Conservation (phyloP, 2,113 vertebrate genomes). For the Jacana jacana region DNA sequence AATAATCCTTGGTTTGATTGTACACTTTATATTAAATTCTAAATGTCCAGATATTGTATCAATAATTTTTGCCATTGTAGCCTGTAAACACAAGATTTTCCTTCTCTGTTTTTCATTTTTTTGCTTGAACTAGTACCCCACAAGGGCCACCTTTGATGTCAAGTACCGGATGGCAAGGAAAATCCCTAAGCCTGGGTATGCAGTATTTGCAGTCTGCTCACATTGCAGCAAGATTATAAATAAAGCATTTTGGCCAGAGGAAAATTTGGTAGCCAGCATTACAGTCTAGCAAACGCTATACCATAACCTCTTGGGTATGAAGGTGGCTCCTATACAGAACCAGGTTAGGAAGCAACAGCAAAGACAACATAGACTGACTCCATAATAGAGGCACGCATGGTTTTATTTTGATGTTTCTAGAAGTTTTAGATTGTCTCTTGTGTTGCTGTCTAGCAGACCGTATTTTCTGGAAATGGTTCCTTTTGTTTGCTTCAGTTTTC, state of each 20-base stretch:
- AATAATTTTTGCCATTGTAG: not conserved
- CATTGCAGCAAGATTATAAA: accelerated
- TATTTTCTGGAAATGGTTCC: not conserved
- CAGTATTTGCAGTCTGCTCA: not conserved
- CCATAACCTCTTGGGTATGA: accelerated
- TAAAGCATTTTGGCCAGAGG: not conserved
- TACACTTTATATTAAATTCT: not conserved
- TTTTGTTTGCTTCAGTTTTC: not conserved
- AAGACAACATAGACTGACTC: not conserved
- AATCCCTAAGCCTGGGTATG: accelerated
- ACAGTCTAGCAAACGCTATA: not conserved
- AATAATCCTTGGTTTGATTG: not conserved
- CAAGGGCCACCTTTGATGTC: not conserved
- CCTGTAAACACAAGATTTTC: not conserved
- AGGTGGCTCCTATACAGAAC: not conserved
- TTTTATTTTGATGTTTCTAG: not conserved
- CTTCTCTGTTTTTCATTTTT: not conserved
- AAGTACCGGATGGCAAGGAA: not conserved
- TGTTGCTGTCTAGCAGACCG: not conserved
- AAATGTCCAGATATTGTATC: not conserved
- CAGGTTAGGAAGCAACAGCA: not conserved
- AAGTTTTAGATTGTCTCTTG: not conserved
- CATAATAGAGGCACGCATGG: not conserved
- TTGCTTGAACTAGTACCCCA: not conserved
- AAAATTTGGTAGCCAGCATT: not conserved